Evolutionary conservation across 2,113 vertebrate species (phyloP).

Genomic region (Datnioides undecimradiatus): DNA sequence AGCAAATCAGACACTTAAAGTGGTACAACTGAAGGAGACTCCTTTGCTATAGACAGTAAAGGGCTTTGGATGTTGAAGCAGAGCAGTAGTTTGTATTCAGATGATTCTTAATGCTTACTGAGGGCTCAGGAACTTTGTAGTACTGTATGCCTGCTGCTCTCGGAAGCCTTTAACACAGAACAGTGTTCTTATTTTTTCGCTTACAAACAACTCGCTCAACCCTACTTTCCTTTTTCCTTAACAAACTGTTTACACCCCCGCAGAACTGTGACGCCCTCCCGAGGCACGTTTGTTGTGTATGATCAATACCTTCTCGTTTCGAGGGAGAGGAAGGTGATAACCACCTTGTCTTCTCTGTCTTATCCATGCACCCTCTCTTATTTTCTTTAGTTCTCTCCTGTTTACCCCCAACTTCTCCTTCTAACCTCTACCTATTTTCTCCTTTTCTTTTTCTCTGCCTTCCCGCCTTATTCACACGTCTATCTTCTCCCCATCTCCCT

Average conservation of each 20-base stretch:
- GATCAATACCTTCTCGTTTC: constrained; percentile 61
- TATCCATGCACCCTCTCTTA: constrained; percentile 7
- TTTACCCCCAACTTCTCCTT: not conserved
- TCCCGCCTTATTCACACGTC: not conserved
- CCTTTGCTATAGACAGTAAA: constrained; percentile 69
- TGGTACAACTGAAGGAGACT: constrained; percentile 40
- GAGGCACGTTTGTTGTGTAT: constrained; percentile 65
- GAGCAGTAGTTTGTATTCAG: constrained; percentile 72
- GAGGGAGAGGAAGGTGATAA: constrained; percentile 50
- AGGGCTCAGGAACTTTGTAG: constrained; percentile 84
- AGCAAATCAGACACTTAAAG: constrained; percentile 53
- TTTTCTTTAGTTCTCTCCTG: not conserved
- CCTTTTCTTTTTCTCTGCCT: constrained; percentile 1
- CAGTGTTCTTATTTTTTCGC: constrained; percentile 60
- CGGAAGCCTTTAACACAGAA: constrained; percentile 78
- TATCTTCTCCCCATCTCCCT: constrained; percentile 21
- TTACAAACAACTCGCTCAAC: constrained; percentile 60
- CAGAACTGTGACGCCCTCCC: constrained; percentile 77
- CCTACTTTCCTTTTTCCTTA: constrained; percentile 63
- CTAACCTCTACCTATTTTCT: not conserved
- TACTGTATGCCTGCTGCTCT: constrained; percentile 76
- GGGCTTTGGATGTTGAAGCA: constrained; percentile 66
- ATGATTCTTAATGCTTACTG: constrained; percentile 74
- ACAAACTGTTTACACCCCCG: constrained; percentile 81
- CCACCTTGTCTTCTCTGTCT: constrained; percentile 45